A percentile compares a stretch with the other conserved stretches of the same genome.
These are phyloP conservation scores for Ips typographus DNA, from an alignment of 1,140 invertebrate genomes.

Conservation along the genomic window DNA sequence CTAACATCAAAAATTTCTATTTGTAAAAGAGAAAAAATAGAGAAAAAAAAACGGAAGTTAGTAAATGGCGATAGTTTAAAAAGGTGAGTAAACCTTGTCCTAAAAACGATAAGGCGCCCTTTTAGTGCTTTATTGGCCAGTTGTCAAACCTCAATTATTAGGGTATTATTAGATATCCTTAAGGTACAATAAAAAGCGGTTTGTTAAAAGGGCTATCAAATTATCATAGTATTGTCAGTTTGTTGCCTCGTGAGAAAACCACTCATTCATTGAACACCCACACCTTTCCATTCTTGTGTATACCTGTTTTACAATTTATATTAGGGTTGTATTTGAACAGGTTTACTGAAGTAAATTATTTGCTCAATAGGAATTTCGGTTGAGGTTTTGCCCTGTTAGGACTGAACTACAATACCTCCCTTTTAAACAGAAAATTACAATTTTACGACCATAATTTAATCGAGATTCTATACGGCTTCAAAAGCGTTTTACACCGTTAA, in stretches of 20 bases:
- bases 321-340: slow-evolving; percentile 34
- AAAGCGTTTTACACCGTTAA: not conserved
- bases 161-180: slow-evolving; percentile 25
- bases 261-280: slow-evolving; percentile 33
- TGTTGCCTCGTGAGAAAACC: slow-evolving; percentile 32
- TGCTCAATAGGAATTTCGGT: slow-evolving; percentile 24
- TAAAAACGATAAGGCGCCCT: too few relatives aligned
- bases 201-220: slow-evolving; percentile 29
- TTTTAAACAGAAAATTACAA: not conserved
- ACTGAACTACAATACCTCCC: not conserved
- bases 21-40: not conserved
- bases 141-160: slow-evolving; percentile 21
- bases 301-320: slow-evolving; percentile 35
- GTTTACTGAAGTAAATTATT: slow-evolving; percentile 28
- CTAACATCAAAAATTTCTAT: not conserved
- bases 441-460: too few relatives aligned
- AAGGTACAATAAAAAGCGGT: slow-evolving; percentile 18
- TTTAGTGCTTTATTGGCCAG: slow-evolving; percentile 28
- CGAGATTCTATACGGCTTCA: too few relatives aligned
- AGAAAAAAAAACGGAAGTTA: not conserved
- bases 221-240: slow-evolving; percentile 33
- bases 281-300: slow-evolving; percentile 31
- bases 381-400: not conserved
- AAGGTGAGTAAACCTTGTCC: too few relatives aligned
- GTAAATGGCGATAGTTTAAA: not conserved